Conservation (phyloP, 2,797 vertebrate genomes). For the Champsocephalus esox region DNA sequence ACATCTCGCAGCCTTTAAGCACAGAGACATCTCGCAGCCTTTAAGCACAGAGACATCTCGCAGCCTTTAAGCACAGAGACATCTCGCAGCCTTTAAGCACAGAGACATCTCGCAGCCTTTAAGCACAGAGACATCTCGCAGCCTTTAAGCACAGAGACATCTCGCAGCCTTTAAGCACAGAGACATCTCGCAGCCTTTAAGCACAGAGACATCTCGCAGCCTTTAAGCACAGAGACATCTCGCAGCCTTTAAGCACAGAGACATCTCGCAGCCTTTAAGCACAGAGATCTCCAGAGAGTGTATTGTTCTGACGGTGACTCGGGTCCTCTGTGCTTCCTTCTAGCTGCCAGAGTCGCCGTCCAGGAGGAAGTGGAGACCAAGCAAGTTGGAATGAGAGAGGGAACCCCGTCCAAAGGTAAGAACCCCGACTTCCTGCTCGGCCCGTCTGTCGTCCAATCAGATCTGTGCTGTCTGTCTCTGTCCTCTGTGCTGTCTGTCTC, state of each 20-base stretch:
- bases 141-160: background rate
- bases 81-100: too few species aligned
- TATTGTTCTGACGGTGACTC: background rate
- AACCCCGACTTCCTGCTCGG: constrained; percentile 3
- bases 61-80: too few species aligned
- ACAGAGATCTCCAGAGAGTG: background rate
- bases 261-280: too few species aligned
- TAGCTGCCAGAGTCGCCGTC: constrained; percentile 76
- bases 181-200: too few species aligned
- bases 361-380: constrained; percentile 78
- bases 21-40: too few species aligned
- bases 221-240: too few species aligned
- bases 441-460: constrained; percentile 4
- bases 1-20: too few species aligned
- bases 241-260: background rate
- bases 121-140: too few species aligned
- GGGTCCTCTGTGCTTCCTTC: constrained; percentile 20
- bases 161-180: too few species aligned
- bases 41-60: background rate
- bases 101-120: background rate
- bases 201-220: background rate
- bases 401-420: constrained; percentile 79
- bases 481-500: fast-evolving
- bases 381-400: constrained; percentile 75
- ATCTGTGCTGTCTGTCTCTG: constrained; percentile 2